Conservation (phyloP, 2,113 vertebrate species). For the Pachycephala philippinensis region DNA sequence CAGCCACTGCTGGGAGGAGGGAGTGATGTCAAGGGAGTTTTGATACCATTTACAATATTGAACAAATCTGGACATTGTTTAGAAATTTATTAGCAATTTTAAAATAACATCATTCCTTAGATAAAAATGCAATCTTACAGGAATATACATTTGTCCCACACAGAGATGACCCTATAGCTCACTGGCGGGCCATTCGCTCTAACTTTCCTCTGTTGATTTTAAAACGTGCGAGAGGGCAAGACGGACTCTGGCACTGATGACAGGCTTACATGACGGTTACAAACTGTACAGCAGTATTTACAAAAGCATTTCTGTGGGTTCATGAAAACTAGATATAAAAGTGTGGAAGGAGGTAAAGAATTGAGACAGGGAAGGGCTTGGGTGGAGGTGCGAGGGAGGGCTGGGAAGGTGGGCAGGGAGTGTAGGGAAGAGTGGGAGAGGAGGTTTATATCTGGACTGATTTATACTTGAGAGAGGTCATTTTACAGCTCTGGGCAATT, state of each 20-base stretch:
- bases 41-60: constrained; percentile 77
- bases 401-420: not conserved
- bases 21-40: constrained; percentile 40
- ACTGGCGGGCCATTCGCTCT: constrained; percentile 64
- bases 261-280: constrained; percentile 88
- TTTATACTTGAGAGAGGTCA: constrained; percentile 20
- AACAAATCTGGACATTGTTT: constrained; percentile 72
- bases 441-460: constrained; percentile 22
- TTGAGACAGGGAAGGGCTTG: not conserved
- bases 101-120: constrained; percentile 99
- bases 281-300: constrained; percentile 90
- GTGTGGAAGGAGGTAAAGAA: constrained; percentile 40
- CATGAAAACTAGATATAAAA: constrained; percentile 73
- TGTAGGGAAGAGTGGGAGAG: constrained; percentile 22
- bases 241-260: constrained; percentile 89
- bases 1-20: not conserved
- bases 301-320: constrained; percentile 72
- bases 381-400: not conserved
- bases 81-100: constrained; percentile 98
- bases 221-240: constrained; percentile 91
- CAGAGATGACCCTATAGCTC: constrained; percentile 76
- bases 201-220: constrained; percentile 76
- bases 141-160: constrained; percentile 95
- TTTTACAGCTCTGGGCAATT: constrained; percentile 55
- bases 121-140: constrained; percentile 99